These are phyloP conservation scores for Villa cingulata DNA, from an alignment of 2,888 invertebrate species.

Conservation along the genomic window DNA sequence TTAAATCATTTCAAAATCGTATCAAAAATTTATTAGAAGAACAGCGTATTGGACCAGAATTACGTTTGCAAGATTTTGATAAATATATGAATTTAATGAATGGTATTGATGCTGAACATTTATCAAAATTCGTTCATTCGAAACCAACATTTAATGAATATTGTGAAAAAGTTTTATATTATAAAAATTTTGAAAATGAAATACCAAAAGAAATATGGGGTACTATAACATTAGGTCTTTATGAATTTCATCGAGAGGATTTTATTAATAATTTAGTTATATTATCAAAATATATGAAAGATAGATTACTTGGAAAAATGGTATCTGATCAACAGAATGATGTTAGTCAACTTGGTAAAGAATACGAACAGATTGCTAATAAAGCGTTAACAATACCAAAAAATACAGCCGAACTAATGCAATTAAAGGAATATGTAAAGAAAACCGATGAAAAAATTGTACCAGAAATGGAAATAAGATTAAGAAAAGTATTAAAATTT, in stretches of 20 bases:
- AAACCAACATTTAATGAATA: conserved; percentile 52
- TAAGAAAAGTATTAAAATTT: conserved; percentile 40
- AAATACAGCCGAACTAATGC: conserved; percentile 77
- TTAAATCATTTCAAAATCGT: conserved; percentile 46
- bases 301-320: conserved; percentile 58
- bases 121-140: conserved; percentile 53
- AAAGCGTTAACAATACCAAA: conserved; percentile 64
- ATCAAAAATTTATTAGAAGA: conserved; percentile 53
- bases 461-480: conserved; percentile 59
- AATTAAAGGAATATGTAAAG: conserved; percentile 60
- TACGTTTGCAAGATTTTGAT: conserved; percentile 64
- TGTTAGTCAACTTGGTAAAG: conserved; percentile 69
- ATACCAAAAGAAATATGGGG: conserved; percentile 43
- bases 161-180: conserved; percentile 45
- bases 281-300: conserved; percentile 53
- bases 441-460: conserved; percentile 58
- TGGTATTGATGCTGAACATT: conserved; percentile 43
- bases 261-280: conserved; percentile 57
- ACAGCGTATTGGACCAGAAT: conserved; percentile 58
- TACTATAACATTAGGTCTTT: conserved; percentile 67
- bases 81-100: conserved; percentile 63
- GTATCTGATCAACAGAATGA: conserved; percentile 64
- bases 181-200: conserved; percentile 45
- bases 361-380: conserved; percentile 68
- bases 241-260: conserved; percentile 68